These are phyloP conservation scores for Xestia ashworthii DNA, from an alignment of 2,888 invertebrate species.

Conservation along the genomic window DNA sequence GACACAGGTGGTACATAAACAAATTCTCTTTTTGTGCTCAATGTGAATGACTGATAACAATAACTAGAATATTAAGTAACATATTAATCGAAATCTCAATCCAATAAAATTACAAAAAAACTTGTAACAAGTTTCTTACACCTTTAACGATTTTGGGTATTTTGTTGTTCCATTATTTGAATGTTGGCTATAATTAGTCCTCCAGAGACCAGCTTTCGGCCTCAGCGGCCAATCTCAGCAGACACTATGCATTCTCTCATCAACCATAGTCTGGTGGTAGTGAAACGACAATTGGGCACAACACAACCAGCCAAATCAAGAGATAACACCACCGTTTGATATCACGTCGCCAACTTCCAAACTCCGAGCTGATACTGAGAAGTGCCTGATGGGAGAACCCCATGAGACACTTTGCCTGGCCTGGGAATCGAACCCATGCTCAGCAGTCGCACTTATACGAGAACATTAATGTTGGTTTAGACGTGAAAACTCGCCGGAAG, in stretches of 20 bases:
- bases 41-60: neutral
- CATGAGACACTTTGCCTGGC: neutral
- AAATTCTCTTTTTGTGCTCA: neutral
- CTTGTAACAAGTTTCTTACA: neutral
- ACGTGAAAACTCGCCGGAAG: constrained; percentile 72
- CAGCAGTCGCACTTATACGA: neutral
- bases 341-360: neutral
- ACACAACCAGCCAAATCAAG: neutral
- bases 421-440: neutral
- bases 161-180: neutral
- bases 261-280: neutral
- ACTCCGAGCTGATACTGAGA: neutral
- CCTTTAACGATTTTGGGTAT: neutral
- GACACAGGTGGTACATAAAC: neutral
- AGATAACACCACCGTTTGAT: neutral
- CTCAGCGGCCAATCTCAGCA: neutral
- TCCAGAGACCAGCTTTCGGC: neutral
- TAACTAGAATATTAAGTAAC: neutral
- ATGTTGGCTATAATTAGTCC: neutral
- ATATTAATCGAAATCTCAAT: neutral
- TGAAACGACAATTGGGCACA: neutral
- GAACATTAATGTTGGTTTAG: neutral
- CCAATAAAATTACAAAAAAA: neutral
- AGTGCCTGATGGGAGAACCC: neutral
- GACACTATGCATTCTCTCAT: neutral